Conservation (phyloP, 2,797 vertebrate species). For the Todus mexicanus region DNA sequence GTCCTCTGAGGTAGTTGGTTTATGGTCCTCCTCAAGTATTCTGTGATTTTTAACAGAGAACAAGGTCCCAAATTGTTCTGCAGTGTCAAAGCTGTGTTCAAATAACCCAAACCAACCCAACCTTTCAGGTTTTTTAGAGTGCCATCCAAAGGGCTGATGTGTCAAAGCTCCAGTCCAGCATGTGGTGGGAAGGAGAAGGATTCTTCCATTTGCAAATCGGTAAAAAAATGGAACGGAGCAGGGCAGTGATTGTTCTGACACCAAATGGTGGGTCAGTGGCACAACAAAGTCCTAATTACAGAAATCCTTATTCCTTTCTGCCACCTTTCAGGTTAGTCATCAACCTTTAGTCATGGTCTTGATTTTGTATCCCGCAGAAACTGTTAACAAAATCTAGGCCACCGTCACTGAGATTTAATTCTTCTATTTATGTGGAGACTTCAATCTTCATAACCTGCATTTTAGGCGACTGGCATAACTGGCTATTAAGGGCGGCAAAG, state of each 20-base stretch:
- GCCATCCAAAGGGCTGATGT: not conserved
- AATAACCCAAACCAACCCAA: not conserved
- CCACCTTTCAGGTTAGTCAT: not conserved
- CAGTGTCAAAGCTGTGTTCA: not conserved
- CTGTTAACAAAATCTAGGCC: not conserved
- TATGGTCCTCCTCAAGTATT: not conserved
- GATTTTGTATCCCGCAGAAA: not conserved
- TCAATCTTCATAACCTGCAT: conserved; percentile 26
- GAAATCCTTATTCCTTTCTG: not conserved
- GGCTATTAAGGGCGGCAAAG: conserved; percentile 12
- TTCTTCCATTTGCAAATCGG: not conserved
- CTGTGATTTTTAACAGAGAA: not conserved
- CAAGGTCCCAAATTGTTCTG: not conserved
- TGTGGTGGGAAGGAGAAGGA: not conserved
- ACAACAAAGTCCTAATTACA: not conserved
- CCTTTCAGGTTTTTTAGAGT: not conserved
- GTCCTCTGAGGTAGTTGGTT: not conserved
- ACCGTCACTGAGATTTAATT: not conserved
- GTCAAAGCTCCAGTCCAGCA: not conserved
- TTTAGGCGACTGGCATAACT: not conserved
- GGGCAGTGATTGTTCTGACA: not conserved
- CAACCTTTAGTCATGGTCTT: not conserved
- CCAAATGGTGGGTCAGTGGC: not conserved
- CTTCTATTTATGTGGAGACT: not conserved
- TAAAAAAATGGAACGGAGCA: not conserved